A percentile compares a stretch with the other conserved stretches of the same genome.
Conservation (phyloP, 2,888 invertebrate species). For the Trachelus troglodyta region DNA sequence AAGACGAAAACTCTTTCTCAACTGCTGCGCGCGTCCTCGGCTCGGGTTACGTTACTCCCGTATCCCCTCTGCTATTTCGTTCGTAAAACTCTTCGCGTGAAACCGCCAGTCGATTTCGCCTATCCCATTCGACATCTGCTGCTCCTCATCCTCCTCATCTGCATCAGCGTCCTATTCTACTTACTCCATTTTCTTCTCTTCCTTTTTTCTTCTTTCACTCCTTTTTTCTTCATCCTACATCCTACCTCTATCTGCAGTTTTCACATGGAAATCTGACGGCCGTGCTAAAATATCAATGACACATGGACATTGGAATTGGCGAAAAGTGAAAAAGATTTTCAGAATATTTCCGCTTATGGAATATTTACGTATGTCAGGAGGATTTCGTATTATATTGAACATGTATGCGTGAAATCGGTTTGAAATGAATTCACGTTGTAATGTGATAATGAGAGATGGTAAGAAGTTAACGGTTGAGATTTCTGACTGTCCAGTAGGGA, state of each 20-base stretch:
- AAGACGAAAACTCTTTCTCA: conserved; percentile 4
- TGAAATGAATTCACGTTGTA: neutral
- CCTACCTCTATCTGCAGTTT: neutral
- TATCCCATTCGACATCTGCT: neutral
- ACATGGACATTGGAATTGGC: neutral
- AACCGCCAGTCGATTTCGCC: neutral
- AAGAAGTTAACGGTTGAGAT: neutral
- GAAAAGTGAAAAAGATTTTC: neutral
- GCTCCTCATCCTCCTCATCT: neutral
- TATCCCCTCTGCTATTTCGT: neutral
- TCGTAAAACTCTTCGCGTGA: neutral
- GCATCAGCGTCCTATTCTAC: neutral
- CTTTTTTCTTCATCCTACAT: neutral
- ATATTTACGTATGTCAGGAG: neutral
- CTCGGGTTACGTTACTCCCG: neutral
- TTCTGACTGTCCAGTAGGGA: neutral
- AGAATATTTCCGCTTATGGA: neutral
- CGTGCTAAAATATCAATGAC: neutral
- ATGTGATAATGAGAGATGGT: neutral
- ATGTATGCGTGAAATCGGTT: neutral
- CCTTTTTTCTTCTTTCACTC: neutral
- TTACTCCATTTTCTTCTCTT: neutral
- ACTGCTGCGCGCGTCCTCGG: neutral
- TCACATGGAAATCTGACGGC: neutral
- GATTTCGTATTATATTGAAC: neutral